Evolutionary conservation across 2,113 vertebrate genomes (phyloP).

Genomic region (Phalacrocorax pelagicus): DNA sequence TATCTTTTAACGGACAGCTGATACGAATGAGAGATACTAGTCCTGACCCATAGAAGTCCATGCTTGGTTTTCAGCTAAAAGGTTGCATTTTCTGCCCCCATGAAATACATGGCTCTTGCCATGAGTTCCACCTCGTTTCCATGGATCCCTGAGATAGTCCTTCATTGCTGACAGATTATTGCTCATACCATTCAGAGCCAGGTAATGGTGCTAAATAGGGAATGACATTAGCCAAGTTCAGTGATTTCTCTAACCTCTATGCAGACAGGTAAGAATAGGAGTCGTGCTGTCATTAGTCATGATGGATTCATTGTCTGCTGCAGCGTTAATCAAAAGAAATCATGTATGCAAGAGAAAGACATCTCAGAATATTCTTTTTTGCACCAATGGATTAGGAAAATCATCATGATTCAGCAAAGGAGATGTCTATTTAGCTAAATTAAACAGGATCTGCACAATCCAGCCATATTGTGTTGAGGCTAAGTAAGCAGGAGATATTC

Average conservation of each 20-base stretch:
- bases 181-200: background rate
- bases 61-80: background rate
- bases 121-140: background rate
- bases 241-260: conserved; percentile 16
- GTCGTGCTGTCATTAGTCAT: conserved; percentile 15
- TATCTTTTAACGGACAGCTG: conserved; percentile 1
- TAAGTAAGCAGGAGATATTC: conserved; percentile 6
- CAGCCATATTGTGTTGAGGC: background rate
- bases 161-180: conserved; percentile 54
- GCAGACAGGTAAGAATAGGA: background rate
- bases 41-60: background rate
- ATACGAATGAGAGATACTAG: background rate
- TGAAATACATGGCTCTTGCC: conserved; percentile 25
- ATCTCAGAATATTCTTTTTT: background rate
- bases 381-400: background rate
- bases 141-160: conserved; percentile 40
- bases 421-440: conserved; percentile 21
- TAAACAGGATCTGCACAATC: conserved; percentile 5
- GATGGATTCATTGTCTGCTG: background rate
- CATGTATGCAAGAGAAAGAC: background rate
- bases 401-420: background rate
- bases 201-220: conserved; percentile 30
- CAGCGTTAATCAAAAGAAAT: conserved; percentile 27
- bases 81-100: background rate
- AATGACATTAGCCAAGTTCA: conserved; percentile 46